A percentile compares a stretch with the other conserved stretches of the same genome.
These are phyloP conservation scores for Holcopasites calliopsidis DNA, from an alignment of 1,140 invertebrate species.

Conservation along the genomic window DNA sequence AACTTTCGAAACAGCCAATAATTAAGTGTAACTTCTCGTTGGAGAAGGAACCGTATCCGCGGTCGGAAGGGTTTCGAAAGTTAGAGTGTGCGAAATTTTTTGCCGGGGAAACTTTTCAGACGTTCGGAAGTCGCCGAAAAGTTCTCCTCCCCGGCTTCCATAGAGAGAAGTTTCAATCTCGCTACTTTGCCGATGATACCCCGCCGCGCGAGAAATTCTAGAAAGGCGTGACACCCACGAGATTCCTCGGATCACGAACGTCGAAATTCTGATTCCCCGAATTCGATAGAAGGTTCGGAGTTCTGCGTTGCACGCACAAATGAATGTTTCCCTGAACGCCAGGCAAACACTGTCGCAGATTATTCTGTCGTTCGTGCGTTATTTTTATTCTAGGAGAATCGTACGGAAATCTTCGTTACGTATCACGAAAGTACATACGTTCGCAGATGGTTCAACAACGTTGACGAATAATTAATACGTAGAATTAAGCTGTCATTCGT, in stretches of 20 bases:
- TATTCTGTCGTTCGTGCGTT: background rate
- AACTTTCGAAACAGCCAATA: background rate
- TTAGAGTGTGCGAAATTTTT: background rate
- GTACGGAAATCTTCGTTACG: background rate
- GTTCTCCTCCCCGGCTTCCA: background rate
- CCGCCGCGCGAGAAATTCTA: background rate
- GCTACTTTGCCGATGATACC: background rate
- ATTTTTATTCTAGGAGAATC: background rate
- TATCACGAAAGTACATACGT: background rate
- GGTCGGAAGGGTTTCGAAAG: background rate
- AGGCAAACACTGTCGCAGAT: background rate
- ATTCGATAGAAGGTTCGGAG: background rate
- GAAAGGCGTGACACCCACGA: background rate
- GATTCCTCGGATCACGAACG: background rate
- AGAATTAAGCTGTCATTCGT: no score
- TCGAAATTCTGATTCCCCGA: background rate
- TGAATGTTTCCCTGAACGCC: no score
- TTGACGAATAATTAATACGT: background rate
- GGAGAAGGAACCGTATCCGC: background rate
- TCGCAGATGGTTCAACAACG: background rate
- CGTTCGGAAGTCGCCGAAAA: background rate
- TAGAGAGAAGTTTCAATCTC: background rate
- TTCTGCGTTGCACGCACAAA: slow-evolving; percentile 1
- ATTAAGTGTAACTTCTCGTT: background rate
- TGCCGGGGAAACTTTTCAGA: background rate